Evolutionary conservation across 2,888 invertebrate species (phyloP), one percentile per base, ranked within the genome.

Genomic region (Eupithecia insigniata): DNA sequence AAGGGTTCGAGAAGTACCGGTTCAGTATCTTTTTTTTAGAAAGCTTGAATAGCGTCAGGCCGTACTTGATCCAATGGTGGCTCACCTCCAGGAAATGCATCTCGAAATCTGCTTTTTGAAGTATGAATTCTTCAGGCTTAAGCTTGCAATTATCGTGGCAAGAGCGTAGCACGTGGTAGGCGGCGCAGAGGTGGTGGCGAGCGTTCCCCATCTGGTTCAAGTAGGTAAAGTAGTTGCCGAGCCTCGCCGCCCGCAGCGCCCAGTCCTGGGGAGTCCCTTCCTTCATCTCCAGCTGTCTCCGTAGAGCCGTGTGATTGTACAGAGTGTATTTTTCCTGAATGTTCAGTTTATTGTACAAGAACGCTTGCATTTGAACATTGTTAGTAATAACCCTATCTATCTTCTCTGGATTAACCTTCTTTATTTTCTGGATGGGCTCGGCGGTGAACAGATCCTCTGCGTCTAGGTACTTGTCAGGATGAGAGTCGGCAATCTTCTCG

Each of bases 151-250:
- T 92, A 61, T 93, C 92, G 81, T 95, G 95, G 78, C 95, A 93
- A 10, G 95, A 94, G 70, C 94, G 89, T 58, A 96, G 83, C 12
- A 96, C 93, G 75, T 93, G 90, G 80, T 95, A 94, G 0, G 96
- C 95, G 55, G 96, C 95, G 79, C 95, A 95, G 73, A 97, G 89
- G 85, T 97, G 96, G 85, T 97, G 96, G 55, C 96, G 89, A 4
- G 96, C 95, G 77, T 94, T 92, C 22, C 85, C 88, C 22, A 89
- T 85, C 73, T 91, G 87, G 73, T 90, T 91, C 2, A 93, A 82
- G 73, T 90, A 91, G 0, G 90, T 92, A 78, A 95, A 95, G 78
- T 95, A 92, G 78, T 93, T 92, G 22, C 95, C 95, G 1, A 96
- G 89, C 46, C 95, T 88, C 0, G 94, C 95, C 26, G 95, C 90